These are phyloP conservation scores for Desmodus rotundus DNA, from an alignment of 2,113 vertebrate genomes.

Conservation along the genomic window DNA sequence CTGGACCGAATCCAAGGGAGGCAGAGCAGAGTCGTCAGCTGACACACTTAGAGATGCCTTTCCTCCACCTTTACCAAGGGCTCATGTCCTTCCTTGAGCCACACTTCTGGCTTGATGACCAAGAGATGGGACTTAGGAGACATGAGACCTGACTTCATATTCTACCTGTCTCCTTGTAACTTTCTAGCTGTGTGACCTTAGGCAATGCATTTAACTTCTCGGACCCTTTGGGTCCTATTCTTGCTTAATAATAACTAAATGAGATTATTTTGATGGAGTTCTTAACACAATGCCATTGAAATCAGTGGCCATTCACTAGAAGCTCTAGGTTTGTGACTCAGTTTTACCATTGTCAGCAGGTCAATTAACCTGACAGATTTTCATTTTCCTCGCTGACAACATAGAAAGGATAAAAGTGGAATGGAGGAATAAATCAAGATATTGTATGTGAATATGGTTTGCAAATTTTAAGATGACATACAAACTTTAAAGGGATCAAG, in stretches of 20 bases:
- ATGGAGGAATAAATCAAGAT: not conserved
- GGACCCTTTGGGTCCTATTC: not conserved
- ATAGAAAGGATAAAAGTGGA: not conserved
- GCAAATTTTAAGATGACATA: not conserved
- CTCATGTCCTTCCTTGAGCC: fast-evolving
- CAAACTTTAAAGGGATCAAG: not conserved
- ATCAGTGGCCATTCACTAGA: not conserved
- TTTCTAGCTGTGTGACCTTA: not conserved
- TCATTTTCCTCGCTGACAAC: not conserved
- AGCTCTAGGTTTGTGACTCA: not conserved
- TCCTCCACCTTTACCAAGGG: not conserved
- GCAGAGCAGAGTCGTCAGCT: not conserved
- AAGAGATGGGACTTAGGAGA: not conserved
- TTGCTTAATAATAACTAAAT: not conserved
- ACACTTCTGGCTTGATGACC: not conserved
- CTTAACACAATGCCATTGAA: not conserved
- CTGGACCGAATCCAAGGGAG: not conserved
- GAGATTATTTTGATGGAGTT: not conserved
- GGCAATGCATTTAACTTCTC: not conserved
- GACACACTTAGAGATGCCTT: not conserved
- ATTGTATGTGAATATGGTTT: not conserved
- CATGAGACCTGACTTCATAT: not conserved
- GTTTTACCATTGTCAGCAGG: not conserved
- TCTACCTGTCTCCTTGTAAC: not conserved
- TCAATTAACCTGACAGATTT: not conserved